Base-by-base conservation (phyloP, 2,888 invertebrate genomes). In the Cerceris ruficornis region DNA sequence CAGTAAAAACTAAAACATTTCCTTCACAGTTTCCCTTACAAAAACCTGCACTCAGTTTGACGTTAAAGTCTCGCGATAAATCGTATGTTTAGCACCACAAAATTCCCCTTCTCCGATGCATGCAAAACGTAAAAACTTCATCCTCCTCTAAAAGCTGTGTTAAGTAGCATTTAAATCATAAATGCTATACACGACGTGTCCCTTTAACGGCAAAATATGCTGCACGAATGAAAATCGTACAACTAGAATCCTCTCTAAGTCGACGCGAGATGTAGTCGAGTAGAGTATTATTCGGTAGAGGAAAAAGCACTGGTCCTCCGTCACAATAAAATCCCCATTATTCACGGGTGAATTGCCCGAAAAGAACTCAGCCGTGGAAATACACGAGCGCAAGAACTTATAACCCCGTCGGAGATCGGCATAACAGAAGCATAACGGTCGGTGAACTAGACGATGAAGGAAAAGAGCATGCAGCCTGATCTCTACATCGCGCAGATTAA, bases 401-500 rank as follows among this genome's bases (percentile, higher is more conserved):
- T 41, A 11, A 52, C 58, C 54, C 46, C 50, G 62, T 11, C 2
- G 1, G 58, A 59, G 58, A 58, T 15, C 17, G 28, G 64, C 52
- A 64, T 54, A 41, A 52, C 65, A 50, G 57, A 75, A 61, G 65
- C 57, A 46, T 65, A 69, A 69, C 57, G 52, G 60, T 57, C 13
- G 13, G 39, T 28, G 49, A 46, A 14, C 49, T 62, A 39, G 65
- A 60, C 28, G 61, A 60, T 39, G 17, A 50, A 64, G 57, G 42
- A 62, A 62, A 52, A 15, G 72, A 39, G 57, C 15, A 50, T 42
- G 55, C 50, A 39, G 75, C 59, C 55, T 55, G 62, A 67, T 73
- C 62, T n/a, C 11, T 68, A 76, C 62, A 69, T 81, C 69, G 65
- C 50, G 49, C 57, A 71, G 75, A 78, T 82, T 81, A 82, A 82